Evolutionary conservation across 2,888 invertebrate genomes (phyloP).

Genomic region (Sinopyrophorus schimmeli): DNA sequence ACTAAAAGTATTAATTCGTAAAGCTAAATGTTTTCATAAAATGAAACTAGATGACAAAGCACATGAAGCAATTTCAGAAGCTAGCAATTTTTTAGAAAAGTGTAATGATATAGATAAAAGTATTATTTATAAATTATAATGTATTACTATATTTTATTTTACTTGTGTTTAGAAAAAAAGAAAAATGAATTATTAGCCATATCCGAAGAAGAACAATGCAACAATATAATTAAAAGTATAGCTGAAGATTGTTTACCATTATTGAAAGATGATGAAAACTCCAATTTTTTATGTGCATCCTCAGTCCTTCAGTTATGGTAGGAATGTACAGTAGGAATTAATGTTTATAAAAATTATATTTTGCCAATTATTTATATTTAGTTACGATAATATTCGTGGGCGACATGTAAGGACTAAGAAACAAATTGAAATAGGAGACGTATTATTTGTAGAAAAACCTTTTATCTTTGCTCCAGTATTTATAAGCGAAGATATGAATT

Average conservation of each 20-base stretch:
- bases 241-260: conserved; percentile 50
- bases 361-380: conserved; percentile 37
- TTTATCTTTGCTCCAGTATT: conserved; percentile 75
- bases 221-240: no score
- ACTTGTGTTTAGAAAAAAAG: neutral
- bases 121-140: conserved; percentile 2
- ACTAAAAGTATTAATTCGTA: conserved; percentile 68
- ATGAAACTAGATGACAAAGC: conserved; percentile 44
- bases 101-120: conserved; percentile 12
- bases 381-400: conserved; percentile 63
- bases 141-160: no score
- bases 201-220: neutral
- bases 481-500: conserved; percentile 55
- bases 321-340: no score
- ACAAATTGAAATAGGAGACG: conserved; percentile 66
- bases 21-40: conserved; percentile 66
- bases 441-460: conserved; percentile 79
- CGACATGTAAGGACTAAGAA: conserved; percentile 67
- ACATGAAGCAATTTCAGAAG: conserved; percentile 32
- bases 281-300: conserved; percentile 60
- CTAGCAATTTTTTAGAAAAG: conserved; percentile 34
- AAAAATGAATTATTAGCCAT: neutral
- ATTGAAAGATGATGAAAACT: conserved; percentile 57
- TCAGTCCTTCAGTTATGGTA: conserved; percentile 57
- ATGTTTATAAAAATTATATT: neutral